A percentile compares a stretch with the other conserved stretches of the same genome.
Conservation (phyloP, 1,140 invertebrate species). For the Eumeta japonica region DNA sequence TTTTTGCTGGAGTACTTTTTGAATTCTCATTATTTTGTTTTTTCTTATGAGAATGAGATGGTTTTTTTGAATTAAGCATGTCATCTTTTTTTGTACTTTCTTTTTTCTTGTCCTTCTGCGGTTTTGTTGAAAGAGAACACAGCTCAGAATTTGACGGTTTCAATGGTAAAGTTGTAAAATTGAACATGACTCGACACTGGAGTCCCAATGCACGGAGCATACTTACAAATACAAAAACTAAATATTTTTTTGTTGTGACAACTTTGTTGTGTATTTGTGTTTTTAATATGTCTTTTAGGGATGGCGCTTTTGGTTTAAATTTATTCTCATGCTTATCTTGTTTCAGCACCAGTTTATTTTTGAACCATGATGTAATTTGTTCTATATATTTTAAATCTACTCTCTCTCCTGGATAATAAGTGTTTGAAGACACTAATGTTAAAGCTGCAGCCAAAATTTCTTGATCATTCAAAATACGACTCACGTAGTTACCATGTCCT, state of each 20-base stretch:
- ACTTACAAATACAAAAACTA: slow-evolving; percentile 73
- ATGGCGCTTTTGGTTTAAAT: slow-evolving; percentile 42
- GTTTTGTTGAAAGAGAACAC: slow-evolving; percentile 59
- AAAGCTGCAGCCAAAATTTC: slow-evolving; percentile 67
- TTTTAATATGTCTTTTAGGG: slow-evolving; percentile 56
- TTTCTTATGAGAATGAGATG: slow-evolving; percentile 12
- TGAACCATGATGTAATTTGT: slow-evolving; percentile 77
- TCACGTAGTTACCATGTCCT: slow-evolving; percentile 77
- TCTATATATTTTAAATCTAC: slow-evolving; percentile 73
- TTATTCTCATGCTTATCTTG: slow-evolving; percentile 53
- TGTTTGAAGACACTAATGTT: slow-evolving; percentile 70
- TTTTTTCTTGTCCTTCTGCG: slow-evolving; percentile 23
- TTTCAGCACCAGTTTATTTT: slow-evolving; percentile 60
- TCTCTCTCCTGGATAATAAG: slow-evolving; percentile 70
- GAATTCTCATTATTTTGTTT: slow-evolving; percentile 14
- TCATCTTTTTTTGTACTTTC: slow-evolving; percentile 19
- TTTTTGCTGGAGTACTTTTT: slow-evolving; percentile 21
- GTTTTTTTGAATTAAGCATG: slow-evolving; percentile 11
- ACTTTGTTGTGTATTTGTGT: slow-evolving; percentile 63
- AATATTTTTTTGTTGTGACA: slow-evolving; percentile 65
- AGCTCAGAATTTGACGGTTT: slow-evolving; percentile 62
- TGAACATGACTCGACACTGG: slow-evolving; percentile 75
- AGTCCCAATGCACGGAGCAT: slow-evolving; percentile 77
- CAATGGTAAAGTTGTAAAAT: slow-evolving; percentile 64
- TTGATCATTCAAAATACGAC: slow-evolving; percentile 67